These are phyloP conservation scores for Copidosoma floridanum DNA, from an alignment of 1,140 invertebrate genomes.

Conservation along the genomic window DNA sequence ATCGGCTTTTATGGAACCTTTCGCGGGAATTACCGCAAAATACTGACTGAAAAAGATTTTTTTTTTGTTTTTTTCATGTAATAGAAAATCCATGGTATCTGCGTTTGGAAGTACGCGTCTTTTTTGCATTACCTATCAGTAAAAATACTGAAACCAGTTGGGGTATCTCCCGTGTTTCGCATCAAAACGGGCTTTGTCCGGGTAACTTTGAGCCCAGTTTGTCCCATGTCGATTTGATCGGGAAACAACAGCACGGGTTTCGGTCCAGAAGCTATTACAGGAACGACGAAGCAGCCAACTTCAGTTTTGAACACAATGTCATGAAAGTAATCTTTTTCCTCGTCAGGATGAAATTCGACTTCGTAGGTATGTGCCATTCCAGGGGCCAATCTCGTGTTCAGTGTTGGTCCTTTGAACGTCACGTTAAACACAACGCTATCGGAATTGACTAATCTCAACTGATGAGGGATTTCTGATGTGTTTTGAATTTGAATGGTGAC, in stretches of 20 bases:
- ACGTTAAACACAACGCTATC: conserved; percentile 42
- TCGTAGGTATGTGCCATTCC: conserved; percentile 46
- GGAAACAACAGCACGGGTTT: conserved; percentile 54
- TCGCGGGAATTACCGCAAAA: conserved; percentile 42
- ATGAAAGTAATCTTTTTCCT: conserved; percentile 45
- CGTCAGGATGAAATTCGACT: conserved; percentile 44
- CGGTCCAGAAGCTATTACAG: conserved; percentile 49
- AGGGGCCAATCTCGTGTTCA: conserved; percentile 45
- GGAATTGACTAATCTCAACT: conserved; percentile 35
- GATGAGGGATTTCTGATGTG: conserved; percentile 41
- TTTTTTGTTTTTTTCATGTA: no score
- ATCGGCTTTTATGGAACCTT: conserved; percentile 43
- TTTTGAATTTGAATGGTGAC: conserved; percentile 47
- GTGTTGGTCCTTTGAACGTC: conserved; percentile 33
- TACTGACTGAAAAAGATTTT: conserved; percentile 15
- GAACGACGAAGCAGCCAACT: conserved; percentile 36
- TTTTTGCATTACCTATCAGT: conserved; percentile 39
- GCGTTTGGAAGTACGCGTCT: neutral
- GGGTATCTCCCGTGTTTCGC: conserved; percentile 47
- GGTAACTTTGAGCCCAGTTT: conserved; percentile 48
- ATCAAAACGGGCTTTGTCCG: conserved; percentile 45
- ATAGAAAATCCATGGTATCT: neutral
- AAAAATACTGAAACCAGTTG: conserved; percentile 42
- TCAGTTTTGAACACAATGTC: conserved; percentile 42
- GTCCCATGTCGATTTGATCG: conserved; percentile 50